Evolutionary conservation across 2,797 vertebrate genomes (phyloP).

Genomic region (Lepilemur septentrionalis): DNA sequence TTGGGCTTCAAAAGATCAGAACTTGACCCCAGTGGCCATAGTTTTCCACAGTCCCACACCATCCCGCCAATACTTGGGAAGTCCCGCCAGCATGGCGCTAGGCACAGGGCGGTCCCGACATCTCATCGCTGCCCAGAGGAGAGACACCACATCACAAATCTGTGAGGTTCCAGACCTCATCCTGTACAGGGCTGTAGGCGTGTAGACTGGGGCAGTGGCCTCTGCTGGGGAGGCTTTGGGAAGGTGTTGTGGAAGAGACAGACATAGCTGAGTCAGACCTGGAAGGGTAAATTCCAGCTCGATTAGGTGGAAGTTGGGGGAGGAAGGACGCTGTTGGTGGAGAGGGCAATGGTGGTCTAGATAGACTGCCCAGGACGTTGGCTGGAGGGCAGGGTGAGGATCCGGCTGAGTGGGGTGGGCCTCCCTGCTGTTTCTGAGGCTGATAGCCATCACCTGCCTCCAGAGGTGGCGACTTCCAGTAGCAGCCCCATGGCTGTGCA

Average conservation of each 20-base stretch:
- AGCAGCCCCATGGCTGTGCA: rapidly evolving
- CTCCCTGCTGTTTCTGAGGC: not conserved
- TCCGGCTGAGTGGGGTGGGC: rapidly evolving
- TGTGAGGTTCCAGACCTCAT: not conserved
- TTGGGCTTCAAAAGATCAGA: not conserved
- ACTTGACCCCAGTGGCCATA: not conserved
- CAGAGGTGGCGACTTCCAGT: rapidly evolving
- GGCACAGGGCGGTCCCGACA: not conserved
- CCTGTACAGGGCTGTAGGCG: too few species aligned
- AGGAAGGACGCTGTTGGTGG: not conserved
- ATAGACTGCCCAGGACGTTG: too few species aligned
- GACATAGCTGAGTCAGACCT: not conserved
- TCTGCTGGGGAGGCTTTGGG: not conserved
- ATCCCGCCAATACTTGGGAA: not conserved
- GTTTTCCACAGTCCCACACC: not conserved
- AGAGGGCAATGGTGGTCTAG: too few species aligned
- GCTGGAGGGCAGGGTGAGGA: too few species aligned
- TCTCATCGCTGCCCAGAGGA: not conserved
- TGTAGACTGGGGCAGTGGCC: rapidly evolving
- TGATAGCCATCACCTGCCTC: rapidly evolving
- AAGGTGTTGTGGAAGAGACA: not conserved
- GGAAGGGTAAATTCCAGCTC: not conserved
- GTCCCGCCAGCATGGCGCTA: not conserved
- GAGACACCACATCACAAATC: too few species aligned
- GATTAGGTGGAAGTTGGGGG: not conserved